These are phyloP conservation scores for Ceramica pisi DNA, from an alignment of 2,888 invertebrate species.

Conservation along the genomic window DNA sequence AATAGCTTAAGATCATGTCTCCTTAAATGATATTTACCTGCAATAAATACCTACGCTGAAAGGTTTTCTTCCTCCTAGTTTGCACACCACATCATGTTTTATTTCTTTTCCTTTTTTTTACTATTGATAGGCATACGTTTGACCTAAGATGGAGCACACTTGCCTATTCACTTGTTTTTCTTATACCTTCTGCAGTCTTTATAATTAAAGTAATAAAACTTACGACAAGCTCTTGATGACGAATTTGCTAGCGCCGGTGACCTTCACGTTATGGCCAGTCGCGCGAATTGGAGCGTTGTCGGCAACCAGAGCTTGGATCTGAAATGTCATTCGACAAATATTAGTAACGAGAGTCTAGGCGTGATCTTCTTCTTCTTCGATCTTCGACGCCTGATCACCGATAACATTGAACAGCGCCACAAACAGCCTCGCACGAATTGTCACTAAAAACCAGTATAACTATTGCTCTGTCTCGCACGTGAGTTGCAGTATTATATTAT, in stretches of 20 bases:
- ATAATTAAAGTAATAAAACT: constrained; percentile 68
- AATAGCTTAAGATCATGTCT: neutral
- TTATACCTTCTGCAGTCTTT: neutral
- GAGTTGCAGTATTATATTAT: too few relatives aligned
- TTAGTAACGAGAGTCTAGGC: neutral
- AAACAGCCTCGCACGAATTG: too few relatives aligned
- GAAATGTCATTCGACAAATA: constrained; percentile 47
- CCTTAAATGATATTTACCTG: neutral
- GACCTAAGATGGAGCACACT: too few relatives aligned
- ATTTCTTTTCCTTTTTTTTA: too few relatives aligned
- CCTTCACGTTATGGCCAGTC: constrained; percentile 85
- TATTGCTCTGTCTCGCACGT: too few relatives aligned
- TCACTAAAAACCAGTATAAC: too few relatives aligned
- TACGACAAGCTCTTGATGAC: constrained; percentile 89
- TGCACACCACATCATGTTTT: neutral
- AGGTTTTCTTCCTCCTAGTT: neutral
- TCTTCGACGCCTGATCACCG: too few relatives aligned
- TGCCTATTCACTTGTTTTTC: too few relatives aligned
- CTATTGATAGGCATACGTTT: too few relatives aligned
- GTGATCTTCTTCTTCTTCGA: too few relatives aligned
- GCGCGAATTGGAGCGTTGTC: constrained; percentile 84
- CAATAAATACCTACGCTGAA: neutral
- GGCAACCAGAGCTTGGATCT: constrained; percentile 79
- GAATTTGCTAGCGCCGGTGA: constrained; percentile 89
- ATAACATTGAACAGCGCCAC: too few relatives aligned